Conservation (phyloP, 2,888 invertebrate genomes). For the Phaedon cochleariae region DNA sequence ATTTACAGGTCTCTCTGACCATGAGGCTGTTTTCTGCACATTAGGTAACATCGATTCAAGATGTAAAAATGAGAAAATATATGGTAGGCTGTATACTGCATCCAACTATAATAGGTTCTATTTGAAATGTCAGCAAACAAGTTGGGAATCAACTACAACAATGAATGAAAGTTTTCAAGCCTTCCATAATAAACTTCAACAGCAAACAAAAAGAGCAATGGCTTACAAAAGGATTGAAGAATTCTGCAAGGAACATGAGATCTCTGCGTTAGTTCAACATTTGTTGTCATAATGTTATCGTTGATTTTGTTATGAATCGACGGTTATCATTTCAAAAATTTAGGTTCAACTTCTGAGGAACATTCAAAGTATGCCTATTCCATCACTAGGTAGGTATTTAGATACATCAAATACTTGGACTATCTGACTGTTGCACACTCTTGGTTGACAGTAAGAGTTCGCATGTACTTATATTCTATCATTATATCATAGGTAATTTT, state of each 20-base stretch:
- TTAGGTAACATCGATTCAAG: neutral
- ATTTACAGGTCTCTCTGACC: neutral
- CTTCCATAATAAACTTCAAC: neutral
- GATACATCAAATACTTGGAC: too few species aligned
- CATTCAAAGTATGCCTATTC: too few species aligned
- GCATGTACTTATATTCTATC: too few species aligned
- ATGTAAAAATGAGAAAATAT: neutral
- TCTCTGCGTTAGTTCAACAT: neutral
- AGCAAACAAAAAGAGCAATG: neutral
- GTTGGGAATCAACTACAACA: neutral
- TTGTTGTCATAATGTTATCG: too few species aligned
- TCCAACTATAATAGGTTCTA: neutral
- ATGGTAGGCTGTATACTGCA: neutral
- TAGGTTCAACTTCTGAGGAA: too few species aligned
- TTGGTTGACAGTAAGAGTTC: too few species aligned
- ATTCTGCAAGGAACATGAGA: neutral
- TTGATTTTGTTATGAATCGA: too few species aligned
- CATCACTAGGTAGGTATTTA: too few species aligned
- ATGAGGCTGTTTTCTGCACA: neutral
- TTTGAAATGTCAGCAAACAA: neutral
- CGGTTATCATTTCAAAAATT: too few species aligned
- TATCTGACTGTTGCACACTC: too few species aligned
- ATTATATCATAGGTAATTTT: too few species aligned
- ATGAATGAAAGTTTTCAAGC: neutral
- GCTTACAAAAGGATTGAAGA: neutral